Base-by-base conservation (phyloP, 2,113 vertebrate species). In the Thomomys bottae region DNA sequence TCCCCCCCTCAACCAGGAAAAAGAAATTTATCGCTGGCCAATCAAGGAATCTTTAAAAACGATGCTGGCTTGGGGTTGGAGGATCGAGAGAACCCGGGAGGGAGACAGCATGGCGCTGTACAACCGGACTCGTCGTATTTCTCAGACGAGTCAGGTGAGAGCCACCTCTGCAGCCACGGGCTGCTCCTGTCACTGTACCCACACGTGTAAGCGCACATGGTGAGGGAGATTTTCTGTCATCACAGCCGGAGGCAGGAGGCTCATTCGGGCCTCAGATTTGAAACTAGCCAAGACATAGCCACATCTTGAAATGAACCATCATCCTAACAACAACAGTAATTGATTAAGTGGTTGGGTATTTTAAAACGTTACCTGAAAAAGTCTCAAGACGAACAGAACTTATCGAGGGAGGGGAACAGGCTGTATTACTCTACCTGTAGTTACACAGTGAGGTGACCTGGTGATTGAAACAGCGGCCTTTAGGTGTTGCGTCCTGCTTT, bases 21-120 rank as follows among this genome's bases (percentile, higher is more conserved):
- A 99, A 96, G 99, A 99, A 97, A 98, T 98, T 59, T 99, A 99
- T 95, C 98, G 98, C 28, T 98, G 98, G 98, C 98, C 99, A 34
- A 99, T 99, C 96, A 99, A 98, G 97, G 99, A 99, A 89, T 99
- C 98, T 72, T 96, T 99, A 49, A 99, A 99, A 97, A 99, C 99
- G 2, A 99, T 99, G 99, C 94, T 99, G 95, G 98, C 98, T 0
- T 99, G 99, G 99, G 98, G 98, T 28, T 99, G 99, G 99, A 97
- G 98, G 72, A 98, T 99, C 36, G 99, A 99, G 94, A 98, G 99
- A 68, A 99, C 98, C 4, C 97, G 98, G 23, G 99, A 99, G 30
- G 98, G 98, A 23, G 99, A 99, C 94, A 97, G 98, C 7, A 98
- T 98, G 95, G 98, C 98, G 2, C 95, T 99, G 26, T 98, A 99